A percentile compares a stretch with the other conserved stretches of the same genome.
phyloP scores from a whole-genome alignment of 2,797 vertebrate species.

The Sparidentex hasta region DNA sequence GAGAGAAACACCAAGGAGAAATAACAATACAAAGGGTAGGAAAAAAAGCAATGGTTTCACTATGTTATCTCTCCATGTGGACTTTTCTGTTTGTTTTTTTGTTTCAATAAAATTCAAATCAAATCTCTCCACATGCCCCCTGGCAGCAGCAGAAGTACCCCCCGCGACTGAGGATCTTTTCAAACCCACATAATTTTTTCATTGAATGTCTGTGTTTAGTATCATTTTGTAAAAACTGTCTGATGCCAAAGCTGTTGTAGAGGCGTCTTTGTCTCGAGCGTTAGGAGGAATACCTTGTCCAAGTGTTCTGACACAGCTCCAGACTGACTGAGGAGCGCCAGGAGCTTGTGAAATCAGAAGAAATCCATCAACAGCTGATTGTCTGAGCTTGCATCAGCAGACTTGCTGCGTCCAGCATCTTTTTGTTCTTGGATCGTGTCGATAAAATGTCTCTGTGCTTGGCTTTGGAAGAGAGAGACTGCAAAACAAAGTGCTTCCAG shows the following conservation, averaged over 20 bases:
- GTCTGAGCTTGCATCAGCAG: neutral
- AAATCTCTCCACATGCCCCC: too few relatives aligned
- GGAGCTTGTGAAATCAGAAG: neutral
- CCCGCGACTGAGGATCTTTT: neutral
- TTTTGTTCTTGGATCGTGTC: constrained; percentile 15
- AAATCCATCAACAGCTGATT: neutral
- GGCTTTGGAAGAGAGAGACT: constrained; percentile 21
- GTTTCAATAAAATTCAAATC: too few relatives aligned
- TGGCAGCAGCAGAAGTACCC: too few relatives aligned
- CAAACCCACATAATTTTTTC: neutral
- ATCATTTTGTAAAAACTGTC: too few relatives aligned
- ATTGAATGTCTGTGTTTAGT: neutral
- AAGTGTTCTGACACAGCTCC: neutral
- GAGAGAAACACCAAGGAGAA: too few relatives aligned
- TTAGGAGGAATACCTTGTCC: neutral
- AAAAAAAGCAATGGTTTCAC: too few relatives aligned
- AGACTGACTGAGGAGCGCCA: neutral
- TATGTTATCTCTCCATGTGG: too few relatives aligned
- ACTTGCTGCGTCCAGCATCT: neutral
- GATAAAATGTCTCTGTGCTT: constrained; percentile 13
- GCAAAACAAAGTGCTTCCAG: constrained; percentile 3
- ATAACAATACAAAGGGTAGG: too few relatives aligned
- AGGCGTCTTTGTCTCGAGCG: neutral
- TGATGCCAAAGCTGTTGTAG: neutral
- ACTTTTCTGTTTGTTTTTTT: too few relatives aligned